phyloP scores from a whole-genome alignment of 2,888 invertebrate genomes.

The Tortrix viridana region DNA sequence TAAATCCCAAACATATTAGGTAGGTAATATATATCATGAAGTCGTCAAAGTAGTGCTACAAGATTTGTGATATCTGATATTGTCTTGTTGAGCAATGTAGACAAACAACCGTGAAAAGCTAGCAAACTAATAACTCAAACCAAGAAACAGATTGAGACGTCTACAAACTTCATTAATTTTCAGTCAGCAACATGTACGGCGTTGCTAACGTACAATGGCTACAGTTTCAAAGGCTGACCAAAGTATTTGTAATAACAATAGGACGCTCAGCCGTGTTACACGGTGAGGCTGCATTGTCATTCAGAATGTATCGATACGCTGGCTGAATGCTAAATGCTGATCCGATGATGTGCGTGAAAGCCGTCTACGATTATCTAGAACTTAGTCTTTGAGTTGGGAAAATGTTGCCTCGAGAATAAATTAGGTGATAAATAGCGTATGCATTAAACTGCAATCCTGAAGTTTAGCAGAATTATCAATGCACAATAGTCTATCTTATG shows the following conservation, averaged over 20 bases:
- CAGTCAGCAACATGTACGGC: slow-evolving; percentile 60
- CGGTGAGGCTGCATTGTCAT: slow-evolving; percentile 51
- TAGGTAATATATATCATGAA: too few relatives aligned
- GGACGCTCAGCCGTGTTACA: slow-evolving; percentile 66
- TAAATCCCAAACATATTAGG: too few relatives aligned
- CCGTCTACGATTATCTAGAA: slow-evolving; percentile 44
- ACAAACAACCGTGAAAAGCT: not conserved
- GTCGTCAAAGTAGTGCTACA: too few relatives aligned
- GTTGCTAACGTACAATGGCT: slow-evolving; percentile 59
- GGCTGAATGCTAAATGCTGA: slow-evolving; percentile 53
- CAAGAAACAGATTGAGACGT: slow-evolving; percentile 59
- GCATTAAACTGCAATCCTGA: not conserved
- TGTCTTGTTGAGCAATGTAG: not conserved
- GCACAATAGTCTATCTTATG: too few relatives aligned
- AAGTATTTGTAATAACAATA: slow-evolving; percentile 53
- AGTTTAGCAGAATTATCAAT: too few relatives aligned
- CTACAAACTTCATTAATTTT: slow-evolving; percentile 76
- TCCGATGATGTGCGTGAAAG: slow-evolving; percentile 56
- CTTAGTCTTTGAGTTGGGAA: slow-evolving; percentile 28
- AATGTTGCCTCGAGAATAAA: not conserved
- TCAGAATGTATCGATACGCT: slow-evolving; percentile 55
- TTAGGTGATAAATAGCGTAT: not conserved
- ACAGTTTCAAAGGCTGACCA: slow-evolving; percentile 52
- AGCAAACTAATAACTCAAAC: not conserved
- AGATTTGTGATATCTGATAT: too few relatives aligned